These are phyloP conservation scores for Bostrychus sinensis DNA, from an alignment of 2,113 vertebrate genomes.

Conservation along the genomic window DNA sequence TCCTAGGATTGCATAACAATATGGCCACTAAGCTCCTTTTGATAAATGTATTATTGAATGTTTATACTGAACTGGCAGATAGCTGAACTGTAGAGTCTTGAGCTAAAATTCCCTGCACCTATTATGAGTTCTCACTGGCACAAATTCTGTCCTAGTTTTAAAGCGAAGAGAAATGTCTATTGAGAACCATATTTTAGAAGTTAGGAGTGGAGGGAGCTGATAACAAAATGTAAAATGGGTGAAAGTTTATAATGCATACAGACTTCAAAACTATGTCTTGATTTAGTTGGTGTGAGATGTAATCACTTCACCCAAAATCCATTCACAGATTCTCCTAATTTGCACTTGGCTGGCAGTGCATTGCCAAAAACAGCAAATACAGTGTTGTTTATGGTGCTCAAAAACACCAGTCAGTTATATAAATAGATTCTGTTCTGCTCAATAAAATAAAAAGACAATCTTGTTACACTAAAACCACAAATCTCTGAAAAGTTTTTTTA, in stretches of 20 bases:
- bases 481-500: not conserved
- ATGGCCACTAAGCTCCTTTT: not conserved
- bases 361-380: not conserved
- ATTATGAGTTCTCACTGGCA: not conserved
- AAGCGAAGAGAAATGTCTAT: not conserved
- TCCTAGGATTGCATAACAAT: not conserved
- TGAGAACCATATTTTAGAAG: not conserved
- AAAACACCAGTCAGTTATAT: not conserved
- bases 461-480: too few species aligned
- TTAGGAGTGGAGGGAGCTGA: not conserved
- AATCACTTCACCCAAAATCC: not conserved
- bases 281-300: constrained; percentile 5
- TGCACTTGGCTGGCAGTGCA: not conserved
- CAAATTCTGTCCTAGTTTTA: constrained; percentile 8
- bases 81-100: constrained; percentile 3
- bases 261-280: constrained; percentile 5
- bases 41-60: constrained; percentile 12
- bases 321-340: constrained; percentile 2
- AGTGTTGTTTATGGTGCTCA: not conserved
- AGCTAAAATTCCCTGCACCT: constrained; percentile 9
- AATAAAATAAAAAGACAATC: not conserved
- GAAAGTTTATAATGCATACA: not conserved
- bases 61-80: not conserved
- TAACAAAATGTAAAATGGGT: constrained; percentile 6
- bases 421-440: not conserved